Conservation (phyloP, 2,888 invertebrate species). For the Parelbella ahira region DNA sequence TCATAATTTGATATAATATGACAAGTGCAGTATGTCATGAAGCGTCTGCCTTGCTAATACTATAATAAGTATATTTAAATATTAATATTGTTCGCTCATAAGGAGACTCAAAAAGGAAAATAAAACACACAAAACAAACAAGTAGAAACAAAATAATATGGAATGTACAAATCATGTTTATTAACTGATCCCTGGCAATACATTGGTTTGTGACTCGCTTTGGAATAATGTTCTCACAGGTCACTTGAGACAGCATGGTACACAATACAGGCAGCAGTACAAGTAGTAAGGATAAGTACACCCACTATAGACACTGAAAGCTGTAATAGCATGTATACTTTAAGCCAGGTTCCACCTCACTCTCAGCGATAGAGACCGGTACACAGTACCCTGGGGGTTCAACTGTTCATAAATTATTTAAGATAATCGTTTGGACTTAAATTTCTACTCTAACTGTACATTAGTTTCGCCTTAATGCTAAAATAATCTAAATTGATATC, state of each 20-base stretch:
- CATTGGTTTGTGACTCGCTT: conserved; percentile 72
- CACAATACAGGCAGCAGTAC: conserved; percentile 48
- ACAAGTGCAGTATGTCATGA: conserved; percentile 59
- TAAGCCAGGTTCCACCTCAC: conserved; percentile 67
- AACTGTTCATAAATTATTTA: conserved; percentile 73
- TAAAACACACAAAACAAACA: conserved; percentile 72
- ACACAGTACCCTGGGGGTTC: conserved; percentile 70
- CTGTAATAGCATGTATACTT: conserved; percentile 57
- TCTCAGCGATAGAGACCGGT: conserved; percentile 57
- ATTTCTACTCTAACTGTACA: conserved; percentile 82
- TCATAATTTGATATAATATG: conserved; percentile 47
- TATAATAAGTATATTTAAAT: conserved; percentile 37
- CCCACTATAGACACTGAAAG: conserved; percentile 71
- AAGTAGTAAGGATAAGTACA: conserved; percentile 53
- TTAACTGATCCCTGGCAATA: conserved; percentile 84
- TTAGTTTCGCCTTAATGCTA: conserved; percentile 82
- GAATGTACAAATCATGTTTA: conserved; percentile 90
- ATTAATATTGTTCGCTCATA: conserved; percentile 47
- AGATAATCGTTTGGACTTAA: conserved; percentile 78
- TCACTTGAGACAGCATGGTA: conserved; percentile 47
- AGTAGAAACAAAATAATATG: conserved; percentile 86
- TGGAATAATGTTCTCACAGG: conserved; percentile 44
- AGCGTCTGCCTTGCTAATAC: conserved; percentile 50
- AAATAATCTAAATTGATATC: conserved; percentile 80
- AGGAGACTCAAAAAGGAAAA: conserved; percentile 64